Conservation (phyloP, 2,888 invertebrate genomes). For the Bibio marci region DNA sequence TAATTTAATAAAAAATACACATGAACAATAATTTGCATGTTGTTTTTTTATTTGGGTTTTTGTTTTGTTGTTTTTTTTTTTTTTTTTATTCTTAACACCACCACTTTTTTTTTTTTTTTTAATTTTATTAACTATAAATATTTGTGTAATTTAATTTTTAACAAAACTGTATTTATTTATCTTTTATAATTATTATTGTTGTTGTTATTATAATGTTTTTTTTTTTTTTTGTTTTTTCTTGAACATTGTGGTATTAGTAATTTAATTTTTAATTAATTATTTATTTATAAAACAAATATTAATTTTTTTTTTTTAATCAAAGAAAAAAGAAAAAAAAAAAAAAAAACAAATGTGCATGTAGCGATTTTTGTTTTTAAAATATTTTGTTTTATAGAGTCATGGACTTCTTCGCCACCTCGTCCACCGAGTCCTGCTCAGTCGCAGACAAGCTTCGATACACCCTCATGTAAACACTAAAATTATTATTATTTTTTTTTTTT, state of each 20-base stretch:
- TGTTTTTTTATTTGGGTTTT: too few relatives aligned
- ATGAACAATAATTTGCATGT: too few relatives aligned
- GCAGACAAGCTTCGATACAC: conserved; percentile 35
- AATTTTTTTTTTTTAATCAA: not conserved
- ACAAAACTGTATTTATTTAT: too few relatives aligned
- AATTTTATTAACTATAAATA: too few relatives aligned
- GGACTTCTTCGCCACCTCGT: conserved; percentile 33
- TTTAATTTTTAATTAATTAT: not conserved
- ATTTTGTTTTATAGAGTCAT: conserved; percentile 31
- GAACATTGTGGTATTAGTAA: not conserved
- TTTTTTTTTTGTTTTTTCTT: too few relatives aligned
- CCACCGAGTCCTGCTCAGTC: conserved; percentile 32
- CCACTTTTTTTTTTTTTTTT: too few relatives aligned
- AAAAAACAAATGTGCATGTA: not conserved
- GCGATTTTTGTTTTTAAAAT: conserved; percentile 15
- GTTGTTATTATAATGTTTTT: too few relatives aligned
- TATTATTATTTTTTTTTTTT: conserved; percentile 1
- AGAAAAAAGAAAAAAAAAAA: not conserved
- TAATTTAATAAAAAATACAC: too few relatives aligned
- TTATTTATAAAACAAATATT: not conserved
- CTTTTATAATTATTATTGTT: too few relatives aligned
- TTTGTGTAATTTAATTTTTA: too few relatives aligned
- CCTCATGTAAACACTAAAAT: conserved; percentile 30
- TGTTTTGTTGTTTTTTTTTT: too few relatives aligned
- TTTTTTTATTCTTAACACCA: too few relatives aligned